Conservation (phyloP, 2,113 vertebrate species). For the Sebastes schlegelii region DNA sequence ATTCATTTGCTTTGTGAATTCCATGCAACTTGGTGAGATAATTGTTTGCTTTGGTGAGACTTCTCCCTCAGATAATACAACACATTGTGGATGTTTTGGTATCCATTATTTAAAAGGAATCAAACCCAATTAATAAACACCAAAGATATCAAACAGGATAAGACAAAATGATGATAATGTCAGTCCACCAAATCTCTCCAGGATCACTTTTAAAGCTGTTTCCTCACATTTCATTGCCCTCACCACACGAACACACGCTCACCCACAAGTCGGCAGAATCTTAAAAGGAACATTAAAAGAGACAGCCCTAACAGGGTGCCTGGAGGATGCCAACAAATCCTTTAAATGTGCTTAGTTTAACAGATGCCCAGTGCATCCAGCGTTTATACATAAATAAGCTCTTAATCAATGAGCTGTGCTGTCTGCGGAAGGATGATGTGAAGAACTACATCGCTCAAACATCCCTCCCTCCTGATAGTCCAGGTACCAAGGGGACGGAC, state of each 20-base stretch:
- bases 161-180: neutral
- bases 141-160: neutral
- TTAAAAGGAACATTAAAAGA: conserved; percentile 49
- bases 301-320: conserved; percentile 33
- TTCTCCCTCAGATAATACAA: neutral
- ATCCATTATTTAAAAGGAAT: neutral
- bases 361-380: conserved; percentile 21
- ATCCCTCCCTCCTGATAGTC: neutral
- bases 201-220: conserved; percentile 5
- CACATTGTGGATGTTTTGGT: neutral
- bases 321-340: conserved; percentile 49
- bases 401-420: conserved; percentile 22
- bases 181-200: neutral
- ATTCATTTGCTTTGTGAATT: conserved; percentile 16
- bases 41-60: neutral
- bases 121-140: neutral
- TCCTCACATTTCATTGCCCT: neutral
- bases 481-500: neutral
- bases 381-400: conserved; percentile 29
- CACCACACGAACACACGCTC: conserved; percentile 25
- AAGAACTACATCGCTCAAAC: neutral
- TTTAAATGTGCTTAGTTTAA: conserved; percentile 61
- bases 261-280: conserved; percentile 44
- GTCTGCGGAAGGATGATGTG: conserved; percentile 3
- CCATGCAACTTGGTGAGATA: neutral